Evolutionary conservation across 2,113 vertebrate genomes (phyloP).

Genomic region (Eulemur macaco): DNA sequence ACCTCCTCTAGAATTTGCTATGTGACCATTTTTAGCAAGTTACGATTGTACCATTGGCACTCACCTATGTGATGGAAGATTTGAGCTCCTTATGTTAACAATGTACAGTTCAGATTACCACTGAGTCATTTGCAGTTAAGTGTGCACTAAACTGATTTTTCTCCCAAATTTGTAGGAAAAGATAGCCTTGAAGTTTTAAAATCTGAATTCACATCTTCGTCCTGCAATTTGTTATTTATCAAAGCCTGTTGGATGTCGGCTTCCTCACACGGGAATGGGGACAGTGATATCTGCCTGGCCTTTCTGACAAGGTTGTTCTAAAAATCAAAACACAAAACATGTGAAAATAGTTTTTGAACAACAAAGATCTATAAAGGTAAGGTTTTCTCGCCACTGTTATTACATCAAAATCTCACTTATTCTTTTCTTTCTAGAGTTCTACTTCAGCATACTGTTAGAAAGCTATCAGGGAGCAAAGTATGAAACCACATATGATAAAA

Average conservation of each 20-base stretch:
- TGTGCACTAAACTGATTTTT: background rate
- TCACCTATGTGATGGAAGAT: fast-evolving
- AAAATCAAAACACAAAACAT: background rate
- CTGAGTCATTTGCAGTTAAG: fast-evolving
- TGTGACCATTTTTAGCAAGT: background rate
- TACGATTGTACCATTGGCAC: too few species aligned
- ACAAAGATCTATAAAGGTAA: background rate
- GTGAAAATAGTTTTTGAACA: background rate
- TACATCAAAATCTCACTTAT: background rate
- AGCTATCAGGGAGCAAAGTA: background rate
- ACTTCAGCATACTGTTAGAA: background rate
- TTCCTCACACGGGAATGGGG: background rate
- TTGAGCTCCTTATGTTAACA: background rate
- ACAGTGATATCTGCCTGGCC: background rate
- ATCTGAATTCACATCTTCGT: background rate
- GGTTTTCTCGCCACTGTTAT: too few species aligned
- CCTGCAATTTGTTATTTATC: background rate
- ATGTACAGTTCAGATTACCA: fast-evolving
- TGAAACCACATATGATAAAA: background rate
- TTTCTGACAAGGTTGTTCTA: background rate
- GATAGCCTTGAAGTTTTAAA: background rate
- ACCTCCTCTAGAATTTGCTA: background rate
- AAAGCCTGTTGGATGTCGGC: fast-evolving
- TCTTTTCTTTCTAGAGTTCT: background rate
- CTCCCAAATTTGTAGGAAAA: background rate